Evolutionary conservation across 2,888 invertebrate genomes (phyloP), one percentile per base, ranked within the genome.

Genomic region (Thelaira solivaga): DNA sequence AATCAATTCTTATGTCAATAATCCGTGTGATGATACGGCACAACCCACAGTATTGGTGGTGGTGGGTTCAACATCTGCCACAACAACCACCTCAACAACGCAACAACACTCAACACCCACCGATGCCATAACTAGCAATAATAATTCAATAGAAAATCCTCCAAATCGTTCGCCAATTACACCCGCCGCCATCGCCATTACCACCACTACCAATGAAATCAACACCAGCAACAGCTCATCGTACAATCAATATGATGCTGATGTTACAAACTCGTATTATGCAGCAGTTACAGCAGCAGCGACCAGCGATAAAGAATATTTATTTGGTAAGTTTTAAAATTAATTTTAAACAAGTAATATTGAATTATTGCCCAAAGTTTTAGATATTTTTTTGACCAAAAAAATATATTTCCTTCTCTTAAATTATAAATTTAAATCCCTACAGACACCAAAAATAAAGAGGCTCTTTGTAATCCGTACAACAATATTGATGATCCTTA

Each of bases 401-500:
- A n/a, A n/a, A n/a, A n/a, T n/a, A n/a, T n/a, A n/a, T n/a, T n/a
- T n/a, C n/a, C n/a, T n/a, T n/a, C n/a, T n/a, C 11, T n/a, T 34
- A 34, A n/a, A 34, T 6, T 34, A n/a, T 34, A 4, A 11, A n/a
- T 34, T 34, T 34, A n/a, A 5, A 4, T 5, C 6, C 57, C 18
- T 55, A 22, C 53, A 88, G 88, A 89, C 82, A 86, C 87, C 85
- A 88, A 88, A 88, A 87, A 86, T 82, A 88, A 88, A 87, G 89
- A 89, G 86, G 86, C 86, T 85, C 85, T 87, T 80, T 85, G 85
- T 79, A 83, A 83, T 71, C 82, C 82, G 34, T 88, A 86, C 62
- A 81, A 83, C 59, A 87, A 88, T 77, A 85, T 87, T 72, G 96
- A 96, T 89, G 96, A 96, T 90, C 94, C 94, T 64, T 96, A 95